Evolutionary conservation across 2,113 vertebrate species (phyloP), one percentile per base, ranked within the genome.

Genomic region (Proterorhinus semilunaris): DNA sequence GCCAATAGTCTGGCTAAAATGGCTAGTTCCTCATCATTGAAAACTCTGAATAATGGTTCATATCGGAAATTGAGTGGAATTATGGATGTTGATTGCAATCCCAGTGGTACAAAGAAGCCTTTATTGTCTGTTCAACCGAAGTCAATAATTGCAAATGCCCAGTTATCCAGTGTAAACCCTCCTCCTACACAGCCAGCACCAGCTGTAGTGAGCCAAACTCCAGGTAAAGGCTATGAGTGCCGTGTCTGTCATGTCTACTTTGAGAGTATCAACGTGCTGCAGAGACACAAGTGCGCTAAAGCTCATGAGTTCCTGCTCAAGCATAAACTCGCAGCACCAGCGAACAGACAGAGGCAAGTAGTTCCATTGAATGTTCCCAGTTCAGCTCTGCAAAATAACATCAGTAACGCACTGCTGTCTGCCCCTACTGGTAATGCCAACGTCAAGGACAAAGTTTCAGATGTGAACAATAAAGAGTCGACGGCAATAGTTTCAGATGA

Each of bases 201-300:
- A 27, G 52, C 7, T 10, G 6, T 13, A 16, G 4, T 27, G 6
- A 61, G 53, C 58, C 76, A 75, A 48, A 27, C 45, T 5, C 10
- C 13, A 46, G 1, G 36, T 2, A 58, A 66, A 12, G 48, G 53
- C 6, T 86, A 84, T 44, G 49, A 15, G 0, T 91, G 90, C 65
- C 17, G 85, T 10, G 83, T 91, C 45, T 91, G 90, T 71, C 76
- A 79, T 46, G 53, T 86, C 69, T 58, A 64, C 1, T 91, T 90
- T 68, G 80, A 81, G n/a, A 79, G 81, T 5, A 58, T 83, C 16
- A 78, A 81, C 55, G 62, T 83, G 46, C 86, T 91, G 8, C 89
- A 91, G 81, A 86, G 87, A 69, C 90, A 91, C 82, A 89, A 90
- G 65, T 91, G 90, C 48, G 12, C 47, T 64, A 88, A 76, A 65